Evolutionary conservation across 1,140 invertebrate species (phyloP).

Genomic region (Aphis gossypii): DNA sequence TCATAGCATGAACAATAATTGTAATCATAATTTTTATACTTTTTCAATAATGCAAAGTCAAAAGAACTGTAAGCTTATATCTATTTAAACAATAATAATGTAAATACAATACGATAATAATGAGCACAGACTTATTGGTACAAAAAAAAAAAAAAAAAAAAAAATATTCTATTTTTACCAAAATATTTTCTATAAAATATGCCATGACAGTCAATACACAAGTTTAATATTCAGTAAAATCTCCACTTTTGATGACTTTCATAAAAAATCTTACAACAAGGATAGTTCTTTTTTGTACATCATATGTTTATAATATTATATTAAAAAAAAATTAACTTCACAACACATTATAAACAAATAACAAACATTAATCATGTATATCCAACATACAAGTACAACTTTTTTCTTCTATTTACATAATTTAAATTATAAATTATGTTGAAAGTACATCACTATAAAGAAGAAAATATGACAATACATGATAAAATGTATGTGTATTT

Average conservation of each 20-base stretch:
- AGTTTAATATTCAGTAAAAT: neutral
- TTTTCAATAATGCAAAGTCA: conserved; percentile 15
- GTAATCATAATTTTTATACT: neutral
- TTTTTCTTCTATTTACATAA: conserved; percentile 1
- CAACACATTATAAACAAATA: neutral
- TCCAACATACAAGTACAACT: neutral
- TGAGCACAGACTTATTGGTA: conserved; percentile 21
- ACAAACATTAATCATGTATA: neutral
- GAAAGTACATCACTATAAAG: neutral
- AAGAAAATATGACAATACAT: neutral
- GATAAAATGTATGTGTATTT: neutral
- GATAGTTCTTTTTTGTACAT: neutral
- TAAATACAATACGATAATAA: conserved; percentile 14
- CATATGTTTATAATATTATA: neutral
- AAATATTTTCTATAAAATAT: neutral
- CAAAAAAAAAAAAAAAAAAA: neutral
- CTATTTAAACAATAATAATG: neutral
- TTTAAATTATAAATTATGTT: neutral
- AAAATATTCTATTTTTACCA: neutral
- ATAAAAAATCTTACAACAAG: neutral
- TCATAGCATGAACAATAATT: neutral
- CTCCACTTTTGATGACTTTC: neutral
- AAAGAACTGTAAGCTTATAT: neutral
- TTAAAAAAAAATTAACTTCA: neutral
- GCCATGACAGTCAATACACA: neutral